Evolutionary conservation across 2,797 vertebrate genomes (phyloP), one percentile per base, ranked within the genome.

Genomic region (Chanos chanos): DNA sequence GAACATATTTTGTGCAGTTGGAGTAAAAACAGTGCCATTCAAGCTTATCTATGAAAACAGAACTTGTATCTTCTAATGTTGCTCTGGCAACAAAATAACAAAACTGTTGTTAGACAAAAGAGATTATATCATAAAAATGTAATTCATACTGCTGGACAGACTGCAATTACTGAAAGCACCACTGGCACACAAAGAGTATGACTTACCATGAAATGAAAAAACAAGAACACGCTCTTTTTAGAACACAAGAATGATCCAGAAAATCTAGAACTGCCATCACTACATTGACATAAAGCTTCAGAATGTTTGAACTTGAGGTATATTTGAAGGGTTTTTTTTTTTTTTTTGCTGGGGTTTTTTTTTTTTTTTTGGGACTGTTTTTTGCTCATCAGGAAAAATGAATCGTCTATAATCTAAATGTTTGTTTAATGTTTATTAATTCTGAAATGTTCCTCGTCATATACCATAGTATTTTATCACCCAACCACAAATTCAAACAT

Each of bases 71-170:
- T 68, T 78, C 70, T 76, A 65, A 56, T 73, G 73, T 77, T 83
- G 79, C 75, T 79, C 73, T 78, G 80, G 79, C 71, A 83, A 77
- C 77, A 77, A 74, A 72, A 31, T 75, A 81, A 77, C 72, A 77
- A 77, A 80, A 80, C 49, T 79, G 75, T 76, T 82, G 77, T 83
- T 75, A 71, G 72, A 83, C 77, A 75, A 62, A 65, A 63, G 55
- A 77, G 77, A 86, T 80, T 80, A 80, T 78, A 81, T 85, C 78
- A 83, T 84, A 75, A 83, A 83, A 73, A 72, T 81, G 75, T 78
- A 80, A 74, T 78, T 81, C 62, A 81, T 84, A 77, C 78, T 71
- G 62, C 75, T 72, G 63, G 64, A 71, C 66, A 52, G 71, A 66
- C 70, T 76, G 72, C 83, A 73, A 84, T 87, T 81, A 81, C 70